These are phyloP conservation scores for Oophaga sylvatica DNA, from an alignment of 2,797 vertebrate genomes.

Conservation along the genomic window DNA sequence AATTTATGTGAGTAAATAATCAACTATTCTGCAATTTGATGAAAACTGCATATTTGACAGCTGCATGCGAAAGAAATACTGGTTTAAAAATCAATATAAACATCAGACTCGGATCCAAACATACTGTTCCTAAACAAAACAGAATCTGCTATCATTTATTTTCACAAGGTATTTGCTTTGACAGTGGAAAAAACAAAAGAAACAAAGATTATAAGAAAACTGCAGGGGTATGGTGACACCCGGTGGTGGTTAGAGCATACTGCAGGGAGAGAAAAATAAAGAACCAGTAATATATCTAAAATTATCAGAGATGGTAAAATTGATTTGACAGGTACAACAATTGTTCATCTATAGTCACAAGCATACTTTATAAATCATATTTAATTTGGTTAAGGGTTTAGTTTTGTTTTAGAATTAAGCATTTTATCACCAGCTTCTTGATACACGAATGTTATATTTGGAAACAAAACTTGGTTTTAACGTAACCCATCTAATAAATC, in stretches of 20 bases:
- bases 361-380: neutral
- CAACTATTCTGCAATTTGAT: neutral
- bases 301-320: neutral
- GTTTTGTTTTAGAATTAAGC: too few species aligned
- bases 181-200: neutral
- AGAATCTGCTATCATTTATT: constrained; percentile 23
- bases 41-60: neutral
- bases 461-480: too few species aligned
- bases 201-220: neutral
- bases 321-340: too few species aligned
- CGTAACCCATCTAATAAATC: too few species aligned
- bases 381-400: neutral
- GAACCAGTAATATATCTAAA: neutral
- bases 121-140: constrained; percentile 33
- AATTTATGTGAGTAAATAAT: neutral
- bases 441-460: too few species aligned
- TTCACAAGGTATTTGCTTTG: constrained; percentile 37
- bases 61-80: neutral
- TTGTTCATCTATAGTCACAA: too few species aligned
- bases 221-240: constrained; percentile 37
- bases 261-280: neutral
- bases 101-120: constrained; percentile 12
- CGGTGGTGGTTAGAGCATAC: constrained; percentile 24
- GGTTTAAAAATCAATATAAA: constrained; percentile 27
- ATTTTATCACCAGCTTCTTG: too few species aligned